Conservation (phyloP, 2,888 invertebrate genomes). For the Gibbula magus region DNA sequence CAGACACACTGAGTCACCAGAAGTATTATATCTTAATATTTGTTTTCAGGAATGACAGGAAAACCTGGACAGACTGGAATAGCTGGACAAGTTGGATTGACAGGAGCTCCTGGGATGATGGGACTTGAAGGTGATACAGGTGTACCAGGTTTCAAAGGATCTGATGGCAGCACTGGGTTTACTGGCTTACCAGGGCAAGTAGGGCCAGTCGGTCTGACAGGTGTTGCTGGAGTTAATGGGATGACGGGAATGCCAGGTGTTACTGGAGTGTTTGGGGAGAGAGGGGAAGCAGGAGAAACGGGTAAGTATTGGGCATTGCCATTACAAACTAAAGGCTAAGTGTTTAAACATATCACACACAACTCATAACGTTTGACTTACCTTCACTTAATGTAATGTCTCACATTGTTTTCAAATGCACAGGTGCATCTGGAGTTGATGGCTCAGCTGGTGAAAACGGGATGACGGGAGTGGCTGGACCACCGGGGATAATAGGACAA, state of each 20-base stretch:
- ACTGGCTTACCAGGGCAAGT: not conserved
- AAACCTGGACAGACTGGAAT: not conserved
- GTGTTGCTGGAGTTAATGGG: not conserved
- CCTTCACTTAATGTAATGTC: too few species aligned
- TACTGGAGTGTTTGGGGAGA: not conserved
- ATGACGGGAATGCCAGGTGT: too few species aligned
- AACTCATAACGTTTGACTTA: too few species aligned
- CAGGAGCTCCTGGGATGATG: not conserved
- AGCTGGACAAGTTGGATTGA: not conserved
- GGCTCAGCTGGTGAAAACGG: too few species aligned
- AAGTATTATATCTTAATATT: too few species aligned
- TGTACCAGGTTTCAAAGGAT: not conserved
- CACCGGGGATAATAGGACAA: not conserved
- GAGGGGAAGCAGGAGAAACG: not conserved
- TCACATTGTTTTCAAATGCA: too few species aligned
- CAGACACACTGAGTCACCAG: too few species aligned
- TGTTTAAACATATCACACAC: too few species aligned
- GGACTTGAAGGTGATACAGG: not conserved
- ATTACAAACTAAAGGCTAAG: too few species aligned
- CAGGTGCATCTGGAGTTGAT: too few species aligned
- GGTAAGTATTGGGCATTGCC: not conserved
- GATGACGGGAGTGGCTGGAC: not conserved
- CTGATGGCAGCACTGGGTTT: not conserved
- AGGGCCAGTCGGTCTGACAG: not conserved
- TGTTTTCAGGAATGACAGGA: not conserved